Conservation (phyloP, 2,113 vertebrate species). For the Columbina picui region DNA sequence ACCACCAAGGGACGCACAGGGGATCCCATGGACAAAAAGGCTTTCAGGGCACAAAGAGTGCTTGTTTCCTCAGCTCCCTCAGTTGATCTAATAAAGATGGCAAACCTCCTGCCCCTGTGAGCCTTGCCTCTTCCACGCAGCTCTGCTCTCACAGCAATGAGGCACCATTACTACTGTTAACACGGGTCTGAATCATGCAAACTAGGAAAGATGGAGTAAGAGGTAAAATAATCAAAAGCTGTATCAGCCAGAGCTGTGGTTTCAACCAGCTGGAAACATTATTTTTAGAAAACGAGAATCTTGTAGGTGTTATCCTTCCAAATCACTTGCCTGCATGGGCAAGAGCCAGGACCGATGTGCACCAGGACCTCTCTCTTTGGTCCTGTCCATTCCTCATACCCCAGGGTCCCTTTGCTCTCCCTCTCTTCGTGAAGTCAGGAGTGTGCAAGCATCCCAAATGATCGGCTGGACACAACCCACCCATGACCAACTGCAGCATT, state of each 20-base stretch:
- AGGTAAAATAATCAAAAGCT: constrained; percentile 18
- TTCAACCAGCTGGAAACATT: not conserved
- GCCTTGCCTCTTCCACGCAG: not conserved
- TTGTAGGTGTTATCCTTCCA: not conserved
- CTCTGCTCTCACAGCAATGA: not conserved
- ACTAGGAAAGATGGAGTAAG: not conserved
- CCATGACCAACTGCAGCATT: not conserved
- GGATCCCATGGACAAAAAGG: not conserved
- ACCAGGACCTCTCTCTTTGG: no score
- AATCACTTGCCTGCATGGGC: not conserved
- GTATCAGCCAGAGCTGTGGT: not conserved
- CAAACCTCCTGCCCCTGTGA: not conserved
- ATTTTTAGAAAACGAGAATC: constrained; percentile 1
- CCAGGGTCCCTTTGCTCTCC: not conserved
- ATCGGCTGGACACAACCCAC: not conserved
- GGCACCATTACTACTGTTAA: not conserved
- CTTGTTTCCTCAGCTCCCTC: not conserved
- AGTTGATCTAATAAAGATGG: not conserved
- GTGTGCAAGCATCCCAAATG: fast-evolving
- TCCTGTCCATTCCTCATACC: not conserved
- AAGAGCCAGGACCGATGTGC: fast-evolving
- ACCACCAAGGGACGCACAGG: not conserved
- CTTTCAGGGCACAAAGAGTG: not conserved
- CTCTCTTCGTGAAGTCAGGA: not conserved
- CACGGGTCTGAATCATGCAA: not conserved